Evolutionary conservation across 2,113 vertebrate genomes (phyloP).

Genomic region (Zosterops borbonicus): DNA sequence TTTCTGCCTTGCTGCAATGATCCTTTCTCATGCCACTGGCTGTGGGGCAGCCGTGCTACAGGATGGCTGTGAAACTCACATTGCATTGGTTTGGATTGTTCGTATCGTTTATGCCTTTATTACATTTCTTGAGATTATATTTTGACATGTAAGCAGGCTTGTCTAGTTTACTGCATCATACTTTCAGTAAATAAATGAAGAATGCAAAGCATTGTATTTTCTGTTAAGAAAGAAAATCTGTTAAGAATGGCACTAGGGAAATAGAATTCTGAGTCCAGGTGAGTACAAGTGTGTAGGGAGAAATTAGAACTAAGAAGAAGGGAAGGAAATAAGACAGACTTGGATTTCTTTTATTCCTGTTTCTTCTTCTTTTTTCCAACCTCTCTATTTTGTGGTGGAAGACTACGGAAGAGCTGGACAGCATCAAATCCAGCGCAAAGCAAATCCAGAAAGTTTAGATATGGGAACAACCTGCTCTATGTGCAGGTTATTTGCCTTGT

Average conservation of each 20-base stretch:
- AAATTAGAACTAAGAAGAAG: neutral
- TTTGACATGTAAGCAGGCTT: neutral
- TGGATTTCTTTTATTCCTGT: neutral
- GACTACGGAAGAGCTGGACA: neutral
- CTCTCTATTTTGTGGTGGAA: neutral
- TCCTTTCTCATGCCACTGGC: neutral
- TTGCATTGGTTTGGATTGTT: neutral
- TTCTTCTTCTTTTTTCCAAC: neutral
- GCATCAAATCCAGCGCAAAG: neutral
- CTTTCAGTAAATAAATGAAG: neutral
- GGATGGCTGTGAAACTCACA: neutral
- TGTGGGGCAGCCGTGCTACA: neutral
- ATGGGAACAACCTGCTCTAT: neutral
- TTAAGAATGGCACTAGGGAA: neutral
- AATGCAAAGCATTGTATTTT: neutral
- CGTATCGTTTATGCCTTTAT: neutral
- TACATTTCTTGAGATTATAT: neutral
- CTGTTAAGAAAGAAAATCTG: neutral
- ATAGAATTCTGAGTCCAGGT: neutral
- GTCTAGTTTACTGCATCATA: neutral
- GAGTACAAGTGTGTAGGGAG: accelerated
- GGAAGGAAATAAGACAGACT: neutral
- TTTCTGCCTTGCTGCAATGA: neutral
- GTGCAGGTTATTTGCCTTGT: neutral
- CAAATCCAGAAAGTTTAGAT: neutral